Percentiles rank a stretch among this genome's conserved stretches.
phyloP scores from a whole-genome alignment of 2,797 vertebrate species.

The Scarus forsteni region DNA sequence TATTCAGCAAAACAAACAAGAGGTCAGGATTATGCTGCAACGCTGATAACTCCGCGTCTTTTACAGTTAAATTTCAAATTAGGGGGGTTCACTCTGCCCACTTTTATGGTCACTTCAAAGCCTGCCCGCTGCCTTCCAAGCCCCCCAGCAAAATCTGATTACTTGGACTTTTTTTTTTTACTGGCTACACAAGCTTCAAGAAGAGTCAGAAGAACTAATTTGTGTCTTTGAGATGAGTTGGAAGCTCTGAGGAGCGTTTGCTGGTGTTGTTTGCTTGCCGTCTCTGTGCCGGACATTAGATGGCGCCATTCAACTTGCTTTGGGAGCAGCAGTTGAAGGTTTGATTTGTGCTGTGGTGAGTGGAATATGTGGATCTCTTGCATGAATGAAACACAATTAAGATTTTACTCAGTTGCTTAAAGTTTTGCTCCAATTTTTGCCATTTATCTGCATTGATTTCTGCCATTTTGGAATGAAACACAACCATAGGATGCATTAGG shows the following conservation, averaged over 20 bases:
- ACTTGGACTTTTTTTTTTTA: slow-evolving; percentile 57
- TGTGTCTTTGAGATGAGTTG: slow-evolving; percentile 44
- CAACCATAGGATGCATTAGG: not conserved
- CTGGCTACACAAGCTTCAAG: slow-evolving; percentile 43
- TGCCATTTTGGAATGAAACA: slow-evolving; percentile 29
- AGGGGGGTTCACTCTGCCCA: slow-evolving; percentile 63
- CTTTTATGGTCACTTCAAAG: slow-evolving; percentile 79
- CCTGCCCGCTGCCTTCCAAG: slow-evolving; percentile 36
- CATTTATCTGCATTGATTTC: slow-evolving; percentile 45
- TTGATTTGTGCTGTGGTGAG: slow-evolving; percentile 50
- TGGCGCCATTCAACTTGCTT: slow-evolving; percentile 82
- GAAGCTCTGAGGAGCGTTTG: slow-evolving; percentile 25
- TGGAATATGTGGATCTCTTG: slow-evolving; percentile 51
- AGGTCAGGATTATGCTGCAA: slow-evolving; percentile 74
- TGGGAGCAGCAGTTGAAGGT: slow-evolving; percentile 42
- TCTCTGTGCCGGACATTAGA: slow-evolving; percentile 72
- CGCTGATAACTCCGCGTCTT: slow-evolving; percentile 74
- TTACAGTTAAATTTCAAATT: slow-evolving; percentile 81
- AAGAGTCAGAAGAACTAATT: slow-evolving; percentile 39
- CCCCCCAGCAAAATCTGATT: slow-evolving; percentile 60
- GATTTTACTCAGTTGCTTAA: slow-evolving; percentile 51
- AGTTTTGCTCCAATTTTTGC: slow-evolving; percentile 42
- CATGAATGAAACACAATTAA: slow-evolving; percentile 62
- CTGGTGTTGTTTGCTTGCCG: slow-evolving; percentile 15
- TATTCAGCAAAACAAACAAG: slow-evolving; percentile 82